These are phyloP conservation scores for Bombus haemorrhoidalis DNA, from an alignment of 1,140 invertebrate species.

Conservation along the genomic window DNA sequence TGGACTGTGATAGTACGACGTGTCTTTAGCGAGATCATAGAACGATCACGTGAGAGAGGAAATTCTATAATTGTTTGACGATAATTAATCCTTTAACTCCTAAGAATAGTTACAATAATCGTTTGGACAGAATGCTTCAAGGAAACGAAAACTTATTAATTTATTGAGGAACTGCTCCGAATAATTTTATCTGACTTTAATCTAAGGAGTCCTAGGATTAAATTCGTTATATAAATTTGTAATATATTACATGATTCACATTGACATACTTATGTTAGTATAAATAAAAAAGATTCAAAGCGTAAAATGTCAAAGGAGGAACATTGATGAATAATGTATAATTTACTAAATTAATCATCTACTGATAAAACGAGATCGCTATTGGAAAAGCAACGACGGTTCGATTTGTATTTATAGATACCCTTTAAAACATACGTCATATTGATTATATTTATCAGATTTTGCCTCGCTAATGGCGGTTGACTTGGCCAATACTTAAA, in stretches of 20 bases:
- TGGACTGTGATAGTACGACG: constrained; percentile 46
- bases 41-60: constrained; percentile 10
- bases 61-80: constrained; percentile 7
- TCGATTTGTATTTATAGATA: constrained; percentile 17
- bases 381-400: not conserved
- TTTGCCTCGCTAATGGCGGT: not conserved
- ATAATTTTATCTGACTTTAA: not conserved
- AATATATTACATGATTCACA: constrained; percentile 20
- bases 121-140: not conserved
- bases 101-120: not conserved
- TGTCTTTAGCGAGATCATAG: constrained; percentile 34
- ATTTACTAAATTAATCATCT: constrained; percentile 10
- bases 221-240: constrained; percentile 26
- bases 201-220: constrained; percentile 15
- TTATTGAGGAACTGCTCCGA: not conserved
- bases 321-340: not conserved
- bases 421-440: not conserved
- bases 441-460: not conserved
- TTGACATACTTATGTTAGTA: constrained; percentile 2
- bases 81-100: constrained; percentile 31
- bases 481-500: constrained; percentile 14
- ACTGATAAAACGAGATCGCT: not conserved
- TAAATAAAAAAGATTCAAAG: not conserved
- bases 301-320: not conserved
- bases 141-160: not conserved